Evolutionary conservation across 2,797 vertebrate genomes (phyloP), one percentile per base, ranked within the genome.

Genomic region (Coregonus sp.): DNA sequence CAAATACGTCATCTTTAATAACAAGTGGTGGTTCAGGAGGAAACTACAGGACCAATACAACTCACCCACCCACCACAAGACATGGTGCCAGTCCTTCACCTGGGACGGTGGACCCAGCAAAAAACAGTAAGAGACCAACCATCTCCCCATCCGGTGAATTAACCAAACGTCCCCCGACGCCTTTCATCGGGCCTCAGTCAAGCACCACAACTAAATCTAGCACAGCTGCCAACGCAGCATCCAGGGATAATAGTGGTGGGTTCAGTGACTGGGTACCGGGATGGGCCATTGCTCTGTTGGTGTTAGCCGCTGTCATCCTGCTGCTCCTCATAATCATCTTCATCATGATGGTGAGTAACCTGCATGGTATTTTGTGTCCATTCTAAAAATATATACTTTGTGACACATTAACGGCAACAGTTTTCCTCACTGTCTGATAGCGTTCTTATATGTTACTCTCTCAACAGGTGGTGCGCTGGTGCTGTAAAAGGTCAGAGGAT

Each of bases 201-300:
- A 67, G 9, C 15, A 4, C 2, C 11, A 29, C 25, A 12, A 25
- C 61, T 1, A 67, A 5, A 67, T 31, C 63, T 5, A 56, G 54
- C 16, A n/a, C 65, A 29, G 15, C 12, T 12, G 29, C 31, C 31
- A 31, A 14, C 65, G 0, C n/a, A 16, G 16, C n/a, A 14, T 0
- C 7, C 18, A 1, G 12, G 1, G 51, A 68, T 67, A 54, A 31
- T 7, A 51, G 35, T 63, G 51, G 61, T 5, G 20, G 7, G 0
- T 59, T 59, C 33, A 54, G 35, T 4, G 59, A 78, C 35, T n/a
- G 66, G 52, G 83, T 92, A 7, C 90, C 90, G 35, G 88, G 84
- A 37, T 92, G 91, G 90, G 91, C 67, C 18, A 90, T 92, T 35
- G 90, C 89, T 35, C 84, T 93, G 9, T 80, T 93, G 16, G 89